Conservation (phyloP, 2,888 invertebrate species). For the Calliopum simillimum region DNA sequence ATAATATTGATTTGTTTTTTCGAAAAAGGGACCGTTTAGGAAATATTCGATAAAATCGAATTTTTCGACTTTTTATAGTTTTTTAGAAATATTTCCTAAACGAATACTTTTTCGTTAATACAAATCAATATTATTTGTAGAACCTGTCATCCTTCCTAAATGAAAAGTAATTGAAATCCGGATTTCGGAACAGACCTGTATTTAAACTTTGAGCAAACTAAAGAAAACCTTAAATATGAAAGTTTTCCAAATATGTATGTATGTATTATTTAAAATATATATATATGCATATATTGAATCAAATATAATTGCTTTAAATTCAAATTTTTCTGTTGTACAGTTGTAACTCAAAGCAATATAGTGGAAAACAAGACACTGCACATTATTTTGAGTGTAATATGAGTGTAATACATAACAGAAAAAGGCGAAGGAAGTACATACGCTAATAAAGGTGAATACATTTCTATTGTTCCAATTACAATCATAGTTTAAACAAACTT, state of each 20-base stretch:
- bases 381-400: background rate
- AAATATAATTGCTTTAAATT: constrained; percentile 16
- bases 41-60: too few relatives aligned
- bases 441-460: background rate
- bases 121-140: too few relatives aligned
- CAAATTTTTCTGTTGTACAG: background rate
- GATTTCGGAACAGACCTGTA: too few relatives aligned
- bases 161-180: too few relatives aligned
- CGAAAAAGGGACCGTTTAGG: too few relatives aligned
- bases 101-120: too few relatives aligned
- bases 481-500: background rate
- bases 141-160: too few relatives aligned
- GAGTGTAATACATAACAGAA: too few relatives aligned
- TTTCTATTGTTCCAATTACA: constrained; percentile 5
- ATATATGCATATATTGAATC: constrained; percentile 8
- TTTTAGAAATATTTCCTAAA: too few relatives aligned
- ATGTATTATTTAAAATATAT: constrained; percentile 19
- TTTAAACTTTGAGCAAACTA: constrained; percentile 26
- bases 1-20: too few relatives aligned
- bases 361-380: constrained; percentile 15
- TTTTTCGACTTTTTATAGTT: too few relatives aligned
- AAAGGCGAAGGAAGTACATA: background rate
- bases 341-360: constrained; percentile 5
- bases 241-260: constrained; percentile 25
- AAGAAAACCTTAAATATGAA: constrained; percentile 26